These are phyloP conservation scores for Hyles vespertilio DNA, from an alignment of 1,140 invertebrate genomes.

Conservation along the genomic window DNA sequence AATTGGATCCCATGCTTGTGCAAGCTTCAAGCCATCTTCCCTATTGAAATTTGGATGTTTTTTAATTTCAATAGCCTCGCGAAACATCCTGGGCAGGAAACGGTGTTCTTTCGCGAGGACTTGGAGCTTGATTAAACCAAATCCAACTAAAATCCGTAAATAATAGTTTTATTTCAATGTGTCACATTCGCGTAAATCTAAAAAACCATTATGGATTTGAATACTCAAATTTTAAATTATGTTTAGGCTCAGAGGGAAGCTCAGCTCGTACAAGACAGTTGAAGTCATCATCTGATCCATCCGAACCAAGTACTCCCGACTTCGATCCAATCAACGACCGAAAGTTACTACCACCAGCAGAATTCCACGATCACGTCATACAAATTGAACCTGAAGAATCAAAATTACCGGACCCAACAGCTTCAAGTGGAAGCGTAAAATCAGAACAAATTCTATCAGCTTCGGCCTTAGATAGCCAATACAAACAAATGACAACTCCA, in stretches of 20 bases:
- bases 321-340: conserved; percentile 30
- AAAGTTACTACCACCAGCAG: conserved; percentile 26
- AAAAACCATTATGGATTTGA: too few species aligned
- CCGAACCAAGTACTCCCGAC: conserved; percentile 38
- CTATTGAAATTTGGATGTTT: too few species aligned
- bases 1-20: too few species aligned
- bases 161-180: too few species aligned
- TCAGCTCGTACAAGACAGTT: conserved; percentile 43
- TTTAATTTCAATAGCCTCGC: too few species aligned
- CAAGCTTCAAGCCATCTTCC: too few species aligned
- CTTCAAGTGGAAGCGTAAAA: conserved; percentile 42
- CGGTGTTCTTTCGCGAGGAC: too few species aligned
- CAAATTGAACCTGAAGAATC: conserved; percentile 59
- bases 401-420: conserved; percentile 53
- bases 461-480: conserved; percentile 41
- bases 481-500: conserved; percentile 25
- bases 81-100: too few species aligned
- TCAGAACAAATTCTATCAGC: conserved; percentile 58
- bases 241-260: conserved; percentile 38
- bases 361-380: conserved; percentile 49
- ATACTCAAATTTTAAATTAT: conserved; percentile 2
- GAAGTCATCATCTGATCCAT: conserved; percentile 42
- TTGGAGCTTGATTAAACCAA: too few species aligned
- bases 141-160: too few species aligned
- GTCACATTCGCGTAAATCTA: too few species aligned